Evolutionary conservation across 1,140 invertebrate species (phyloP).

Genomic region (Marisa cornuarietis): DNA sequence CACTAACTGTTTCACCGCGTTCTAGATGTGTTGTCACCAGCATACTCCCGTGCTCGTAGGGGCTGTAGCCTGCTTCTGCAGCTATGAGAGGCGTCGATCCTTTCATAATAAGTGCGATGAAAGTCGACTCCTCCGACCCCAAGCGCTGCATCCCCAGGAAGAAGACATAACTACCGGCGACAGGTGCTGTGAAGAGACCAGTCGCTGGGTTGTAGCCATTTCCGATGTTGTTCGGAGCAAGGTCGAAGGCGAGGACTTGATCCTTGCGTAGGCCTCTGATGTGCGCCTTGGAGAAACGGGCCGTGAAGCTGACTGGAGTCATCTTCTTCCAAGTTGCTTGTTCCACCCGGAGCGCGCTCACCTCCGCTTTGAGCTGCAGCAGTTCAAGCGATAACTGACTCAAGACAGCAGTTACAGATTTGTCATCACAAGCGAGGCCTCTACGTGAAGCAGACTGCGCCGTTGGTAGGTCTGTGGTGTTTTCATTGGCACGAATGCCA

Average conservation of each 20-base stretch:
- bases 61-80: conserved; percentile 12
- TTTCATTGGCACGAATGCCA: no score
- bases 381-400: not conserved
- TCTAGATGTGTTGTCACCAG: not conserved
- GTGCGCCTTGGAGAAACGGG: not conserved
- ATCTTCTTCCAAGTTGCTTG: not conserved
- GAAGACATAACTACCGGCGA: conserved; percentile 1
- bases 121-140: not conserved
- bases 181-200: not conserved
- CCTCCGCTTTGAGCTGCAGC: not conserved
- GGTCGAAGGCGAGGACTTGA: not conserved
- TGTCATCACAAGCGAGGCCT: no score
- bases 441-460: no score
- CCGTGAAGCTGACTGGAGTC: conserved; percentile 1
- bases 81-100: not conserved
- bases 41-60: conserved; percentile 6
- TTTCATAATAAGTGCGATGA: conserved; percentile 2
- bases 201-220: not conserved
- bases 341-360: not conserved
- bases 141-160: not conserved
- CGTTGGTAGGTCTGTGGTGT: no score
- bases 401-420: not conserved
- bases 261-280: not conserved
- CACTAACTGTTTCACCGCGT: not conserved
- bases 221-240: not conserved